Base-by-base conservation (phyloP, 1,140 invertebrate genomes). In the Hycleus phaleratus region DNA sequence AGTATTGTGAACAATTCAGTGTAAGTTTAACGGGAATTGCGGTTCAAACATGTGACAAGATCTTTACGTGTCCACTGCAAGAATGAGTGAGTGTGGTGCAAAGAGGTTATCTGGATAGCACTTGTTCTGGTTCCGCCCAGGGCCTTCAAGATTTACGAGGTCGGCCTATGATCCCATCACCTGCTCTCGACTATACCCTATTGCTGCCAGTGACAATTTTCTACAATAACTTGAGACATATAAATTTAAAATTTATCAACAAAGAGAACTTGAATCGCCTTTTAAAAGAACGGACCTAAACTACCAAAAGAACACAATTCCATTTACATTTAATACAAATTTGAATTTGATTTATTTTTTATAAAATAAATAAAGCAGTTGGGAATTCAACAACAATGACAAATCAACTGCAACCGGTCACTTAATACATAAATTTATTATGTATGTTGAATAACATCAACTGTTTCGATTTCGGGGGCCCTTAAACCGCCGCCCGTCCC, bases 61-160 rank as follows among this genome's bases (percentile, higher is more conserved):
- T 65, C 58, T 60, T 48, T 51, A 65, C 58, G 58, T 58, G 61
- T 63, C 58, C 58, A 58, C 57, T 52, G 58, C 59, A 64, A 66
- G 65, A 68, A 65, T 61, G 60, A 66, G 62, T 60, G 49, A 60
- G 56, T 64, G 57, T 53, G 54, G 66, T 60, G 61, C 62, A 65
- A 59, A 61, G 47, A 61, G 66, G 66, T 68, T 68, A 68, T 68
- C 66, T 65, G 66, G 62, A 60, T 62, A 65, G 62, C 64, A 66
- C 66, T 68, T 65, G 66, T 66, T 65, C 60, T 58, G 56, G 64
- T 62, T 59, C 64, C 59, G 61, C 54, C 62, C 60, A 50, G 56
- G 61, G 55, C 57, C 58, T 38, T 54, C 46, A 50, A 61, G 62
- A 68, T 68, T 68, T 68, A 68, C 66, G 63, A 65, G 59, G 51